Conservation (phyloP, 2,797 vertebrate species). For the Thripadectes ignobilis region DNA sequence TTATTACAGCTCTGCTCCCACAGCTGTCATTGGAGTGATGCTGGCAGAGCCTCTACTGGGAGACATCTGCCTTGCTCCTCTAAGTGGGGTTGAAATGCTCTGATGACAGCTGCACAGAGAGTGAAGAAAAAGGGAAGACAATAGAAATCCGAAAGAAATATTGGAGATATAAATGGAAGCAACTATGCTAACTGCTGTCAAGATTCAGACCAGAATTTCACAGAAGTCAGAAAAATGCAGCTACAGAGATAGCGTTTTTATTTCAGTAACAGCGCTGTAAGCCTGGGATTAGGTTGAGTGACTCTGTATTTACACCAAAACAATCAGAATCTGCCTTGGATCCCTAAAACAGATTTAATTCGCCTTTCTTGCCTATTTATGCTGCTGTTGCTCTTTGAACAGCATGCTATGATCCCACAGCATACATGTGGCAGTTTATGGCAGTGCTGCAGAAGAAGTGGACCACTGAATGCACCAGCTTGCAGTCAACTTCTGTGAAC, state of each 20-base stretch:
- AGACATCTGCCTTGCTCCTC: slow-evolving; percentile 51
- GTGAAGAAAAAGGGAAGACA: slow-evolving; percentile 28
- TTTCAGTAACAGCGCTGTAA: not conserved
- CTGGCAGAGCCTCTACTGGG: slow-evolving; percentile 51
- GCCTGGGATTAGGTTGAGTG: not conserved
- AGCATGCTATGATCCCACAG: not conserved
- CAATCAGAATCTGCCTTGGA: not conserved
- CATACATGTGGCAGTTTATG: not conserved
- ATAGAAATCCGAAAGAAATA: slow-evolving; percentile 12
- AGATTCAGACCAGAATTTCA: not conserved
- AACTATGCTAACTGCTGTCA: not conserved
- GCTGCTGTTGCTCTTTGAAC: not conserved
- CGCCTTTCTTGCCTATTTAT: not conserved
- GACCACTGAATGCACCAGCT: not conserved
- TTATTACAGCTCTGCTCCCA: slow-evolving; percentile 18
- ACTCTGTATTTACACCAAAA: not conserved
- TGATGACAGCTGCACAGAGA: slow-evolving; percentile 62
- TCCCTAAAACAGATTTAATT: not conserved
- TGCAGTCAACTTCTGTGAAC: not conserved
- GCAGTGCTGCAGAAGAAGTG: not conserved
- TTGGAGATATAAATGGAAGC: slow-evolving; percentile 32
- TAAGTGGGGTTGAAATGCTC: not conserved
- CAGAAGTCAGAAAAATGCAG: not conserved
- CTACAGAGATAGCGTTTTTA: not conserved
- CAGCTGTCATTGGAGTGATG: slow-evolving; percentile 58